Base-by-base conservation (phyloP, 2,797 vertebrate species). In the Crenuchus spilurus region DNA sequence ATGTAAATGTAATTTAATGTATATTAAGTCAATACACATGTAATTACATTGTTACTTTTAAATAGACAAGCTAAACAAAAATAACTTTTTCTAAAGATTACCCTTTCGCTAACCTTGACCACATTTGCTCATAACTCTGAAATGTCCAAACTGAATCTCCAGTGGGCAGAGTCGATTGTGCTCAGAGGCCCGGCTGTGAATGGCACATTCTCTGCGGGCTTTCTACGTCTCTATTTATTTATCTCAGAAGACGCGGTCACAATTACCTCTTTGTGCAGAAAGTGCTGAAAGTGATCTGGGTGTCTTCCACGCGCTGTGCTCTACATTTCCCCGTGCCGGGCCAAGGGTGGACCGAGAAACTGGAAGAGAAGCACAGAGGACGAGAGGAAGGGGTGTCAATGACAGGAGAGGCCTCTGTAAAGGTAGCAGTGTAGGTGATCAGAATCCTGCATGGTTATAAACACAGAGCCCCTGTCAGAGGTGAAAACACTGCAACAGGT, bases 211-310 rank as follows among this genome's bases (percentile, higher is more conserved):
- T 75, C 60, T n/a, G 37, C 22, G 2, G 13, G n/a, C 60, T 44
- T 54, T 71, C 42, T 70, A 37, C 30, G 70, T 65, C 70, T 69
- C 63, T 78, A 77, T 79, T 79, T 71, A 54, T 81, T 78, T 74
- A 48, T 70, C 75, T 66, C 44, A 18, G 68, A 70, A 52, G 66
- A 73, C 30, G 49, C 35, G 55, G 57, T 13, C 68, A 82, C 75
- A 84, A 71, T 92, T 88, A 91, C 88, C 90, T 90, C 86, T 87
- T 89, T 82, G 55, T 88, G 86, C 82, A 48, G 76, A 87, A 86
- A 66, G 79, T 74, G 76, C 82, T 87, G 78, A 84, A 75, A 86
- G 77, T 82, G 79, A 74, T 28, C 77, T 76, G 66, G 62, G 69
- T 5, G 37, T 60, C 71, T 73, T 80, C 80, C 55, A 76, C 71